Percentiles rank a stretch among this genome's conserved stretches.
Conservation (phyloP, 2,888 invertebrate genomes). For the Acanthosepion lycidas region DNA sequence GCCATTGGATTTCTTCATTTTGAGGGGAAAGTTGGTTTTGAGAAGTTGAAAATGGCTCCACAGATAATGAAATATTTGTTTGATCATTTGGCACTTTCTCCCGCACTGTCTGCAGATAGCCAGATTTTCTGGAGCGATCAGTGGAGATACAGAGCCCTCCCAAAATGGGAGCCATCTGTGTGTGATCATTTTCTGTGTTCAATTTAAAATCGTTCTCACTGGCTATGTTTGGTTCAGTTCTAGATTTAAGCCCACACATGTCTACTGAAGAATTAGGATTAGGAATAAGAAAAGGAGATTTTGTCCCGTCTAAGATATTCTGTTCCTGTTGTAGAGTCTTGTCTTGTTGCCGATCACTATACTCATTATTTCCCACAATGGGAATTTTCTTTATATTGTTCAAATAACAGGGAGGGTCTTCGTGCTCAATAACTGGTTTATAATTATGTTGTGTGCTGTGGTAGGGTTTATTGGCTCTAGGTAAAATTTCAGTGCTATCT, state of each 20-base stretch:
- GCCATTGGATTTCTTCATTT: slow-evolving; percentile 25
- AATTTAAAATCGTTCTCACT: not conserved
- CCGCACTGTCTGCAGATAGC: not conserved
- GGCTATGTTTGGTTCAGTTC: not conserved
- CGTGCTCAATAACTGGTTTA: slow-evolving; percentile 40
- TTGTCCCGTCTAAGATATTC: not conserved
- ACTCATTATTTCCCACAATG: not conserved
- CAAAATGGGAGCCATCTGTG: not conserved
- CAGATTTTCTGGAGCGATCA: not conserved
- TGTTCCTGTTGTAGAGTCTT: not conserved
- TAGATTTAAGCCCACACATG: slow-evolving; percentile 11
- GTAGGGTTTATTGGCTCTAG: slow-evolving; percentile 45
- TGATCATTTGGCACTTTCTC: not conserved
- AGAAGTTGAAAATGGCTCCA: not conserved
- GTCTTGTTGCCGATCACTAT: not conserved
- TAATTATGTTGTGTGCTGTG: slow-evolving; percentile 43
- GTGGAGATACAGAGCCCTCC: not conserved
- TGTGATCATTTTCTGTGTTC: not conserved
- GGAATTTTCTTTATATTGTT: not conserved
- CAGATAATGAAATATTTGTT: not conserved
- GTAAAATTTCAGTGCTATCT: slow-evolving; percentile 41
- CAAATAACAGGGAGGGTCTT: slow-evolving; percentile 35
- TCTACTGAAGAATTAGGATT: not conserved
- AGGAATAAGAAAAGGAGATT: not conserved
- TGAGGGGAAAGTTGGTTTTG: slow-evolving; percentile 23